Conservation (phyloP, 2,113 vertebrate genomes). For the Sisor rabdophorus region DNA sequence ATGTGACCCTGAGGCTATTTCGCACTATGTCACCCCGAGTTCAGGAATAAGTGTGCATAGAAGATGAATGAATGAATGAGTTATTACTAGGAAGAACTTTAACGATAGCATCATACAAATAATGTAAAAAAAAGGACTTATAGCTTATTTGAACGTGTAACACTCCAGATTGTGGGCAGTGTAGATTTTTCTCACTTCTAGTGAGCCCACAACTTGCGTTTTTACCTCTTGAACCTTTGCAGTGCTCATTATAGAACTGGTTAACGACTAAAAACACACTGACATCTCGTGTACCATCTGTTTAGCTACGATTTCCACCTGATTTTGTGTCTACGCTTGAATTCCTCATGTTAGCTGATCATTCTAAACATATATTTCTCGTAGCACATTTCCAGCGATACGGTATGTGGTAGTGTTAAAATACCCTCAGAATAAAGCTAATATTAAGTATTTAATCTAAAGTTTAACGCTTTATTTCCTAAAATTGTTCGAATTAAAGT, state of each 20-base stretch:
- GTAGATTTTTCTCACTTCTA: slow-evolving; percentile 6
- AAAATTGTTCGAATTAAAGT: neutral
- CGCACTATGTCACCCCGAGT: too few species aligned
- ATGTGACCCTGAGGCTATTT: too few species aligned
- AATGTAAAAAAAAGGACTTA: neutral
- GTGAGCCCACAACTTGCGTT: neutral
- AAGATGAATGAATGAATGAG: too few species aligned
- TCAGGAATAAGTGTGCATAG: too few species aligned
- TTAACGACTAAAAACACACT: neutral
- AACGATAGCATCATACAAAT: neutral
- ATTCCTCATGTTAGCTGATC: neutral
- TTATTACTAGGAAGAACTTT: neutral
- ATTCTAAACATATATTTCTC: neutral
- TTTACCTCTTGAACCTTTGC: neutral
- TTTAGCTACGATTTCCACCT: neutral
- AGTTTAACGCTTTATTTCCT: neutral
- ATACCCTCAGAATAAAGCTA: neutral
- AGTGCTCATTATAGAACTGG: too few species aligned
- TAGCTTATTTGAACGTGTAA: neutral
- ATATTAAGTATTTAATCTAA: neutral
- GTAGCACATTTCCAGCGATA: neutral
- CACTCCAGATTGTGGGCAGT: neutral
- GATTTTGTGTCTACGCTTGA: neutral
- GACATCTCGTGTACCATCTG: neutral
- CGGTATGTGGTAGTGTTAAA: too few species aligned